These are phyloP conservation scores for Acrocyrtus sp. DNA, from an alignment of 2,888 invertebrate species.

Conservation along the genomic window DNA sequence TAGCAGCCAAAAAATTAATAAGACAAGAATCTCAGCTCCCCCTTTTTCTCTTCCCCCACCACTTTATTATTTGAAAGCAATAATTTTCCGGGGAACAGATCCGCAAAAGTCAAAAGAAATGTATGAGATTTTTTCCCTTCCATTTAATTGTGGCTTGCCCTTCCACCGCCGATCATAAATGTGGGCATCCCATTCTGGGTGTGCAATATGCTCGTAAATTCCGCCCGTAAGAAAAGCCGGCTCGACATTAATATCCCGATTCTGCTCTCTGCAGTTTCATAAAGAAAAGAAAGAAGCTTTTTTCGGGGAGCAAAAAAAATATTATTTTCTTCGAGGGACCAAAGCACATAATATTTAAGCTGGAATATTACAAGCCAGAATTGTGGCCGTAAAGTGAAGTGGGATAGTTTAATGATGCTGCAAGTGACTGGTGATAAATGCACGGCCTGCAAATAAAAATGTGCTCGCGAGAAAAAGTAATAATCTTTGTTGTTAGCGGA, in stretches of 20 bases:
- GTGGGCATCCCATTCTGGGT: not conserved
- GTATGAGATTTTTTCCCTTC: not conserved
- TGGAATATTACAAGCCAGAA: not conserved
- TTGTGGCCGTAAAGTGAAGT: not conserved
- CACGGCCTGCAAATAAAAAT: too few relatives aligned
- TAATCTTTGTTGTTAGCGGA: too few relatives aligned
- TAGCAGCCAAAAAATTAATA: slow-evolving; percentile 3
- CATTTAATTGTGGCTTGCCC: not conserved
- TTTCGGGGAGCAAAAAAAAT: too few relatives aligned
- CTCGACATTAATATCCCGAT: slow-evolving; percentile 51
- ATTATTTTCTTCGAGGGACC: too few relatives aligned
- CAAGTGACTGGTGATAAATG: slow-evolving; percentile 1
- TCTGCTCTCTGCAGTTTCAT: slow-evolving; percentile 16
- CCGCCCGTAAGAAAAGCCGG: slow-evolving; percentile 34
- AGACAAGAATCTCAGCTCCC: slow-evolving; percentile 11
- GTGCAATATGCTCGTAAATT: slow-evolving; percentile 45
- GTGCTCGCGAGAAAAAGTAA: too few relatives aligned
- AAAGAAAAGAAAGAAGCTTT: slow-evolving; percentile 6
- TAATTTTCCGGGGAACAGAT: too few relatives aligned
- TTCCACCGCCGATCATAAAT: not conserved
- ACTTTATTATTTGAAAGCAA: not conserved
- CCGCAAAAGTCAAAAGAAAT: not conserved
- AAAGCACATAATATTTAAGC: slow-evolving; percentile 8
- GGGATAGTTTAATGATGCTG: not conserved
- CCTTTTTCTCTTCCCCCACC: not conserved